phyloP scores from a whole-genome alignment of 2,113 vertebrate genomes.

The Apaloderma vittatum region DNA sequence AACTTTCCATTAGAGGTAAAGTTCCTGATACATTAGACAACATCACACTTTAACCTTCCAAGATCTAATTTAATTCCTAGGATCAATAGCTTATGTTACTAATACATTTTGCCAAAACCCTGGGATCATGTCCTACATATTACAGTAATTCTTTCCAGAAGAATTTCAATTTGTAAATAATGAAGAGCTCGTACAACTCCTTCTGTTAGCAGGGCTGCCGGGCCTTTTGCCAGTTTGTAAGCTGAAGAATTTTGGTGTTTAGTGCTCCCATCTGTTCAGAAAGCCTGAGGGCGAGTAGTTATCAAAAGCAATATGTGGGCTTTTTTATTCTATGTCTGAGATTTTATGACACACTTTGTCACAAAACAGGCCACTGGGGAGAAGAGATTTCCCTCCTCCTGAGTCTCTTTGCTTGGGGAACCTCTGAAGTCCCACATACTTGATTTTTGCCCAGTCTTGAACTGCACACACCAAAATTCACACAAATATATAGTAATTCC shows the following conservation, averaged over 20 bases:
- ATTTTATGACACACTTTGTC: slow-evolving; percentile 70
- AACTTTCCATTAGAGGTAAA: slow-evolving; percentile 59
- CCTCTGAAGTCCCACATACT: slow-evolving; percentile 7
- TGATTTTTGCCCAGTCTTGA: slow-evolving; percentile 27
- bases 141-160: slow-evolving; percentile 74
- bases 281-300: slow-evolving; percentile 67
- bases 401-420: not conserved
- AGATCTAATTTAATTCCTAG: slow-evolving; percentile 64
- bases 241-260: slow-evolving; percentile 73
- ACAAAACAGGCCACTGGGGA: slow-evolving; percentile 55
- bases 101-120: slow-evolving; percentile 67
- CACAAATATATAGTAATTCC: not conserved
- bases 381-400: slow-evolving; percentile 26
- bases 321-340: slow-evolving; percentile 60
- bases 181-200: slow-evolving; percentile 65
- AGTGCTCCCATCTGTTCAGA: slow-evolving; percentile 71
- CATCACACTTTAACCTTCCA: slow-evolving; percentile 65
- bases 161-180: slow-evolving; percentile 74
- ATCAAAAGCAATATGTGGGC: slow-evolving; percentile 69
- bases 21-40: slow-evolving; percentile 54
- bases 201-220: slow-evolving; percentile 46
- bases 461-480: not conserved
- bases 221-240: slow-evolving; percentile 74
- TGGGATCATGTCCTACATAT: slow-evolving; percentile 73
- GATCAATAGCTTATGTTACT: slow-evolving; percentile 67